Evolutionary conservation across 2,888 invertebrate species (phyloP), one percentile per base, ranked within the genome.

Genomic region (Odontocerum albicorne): DNA sequence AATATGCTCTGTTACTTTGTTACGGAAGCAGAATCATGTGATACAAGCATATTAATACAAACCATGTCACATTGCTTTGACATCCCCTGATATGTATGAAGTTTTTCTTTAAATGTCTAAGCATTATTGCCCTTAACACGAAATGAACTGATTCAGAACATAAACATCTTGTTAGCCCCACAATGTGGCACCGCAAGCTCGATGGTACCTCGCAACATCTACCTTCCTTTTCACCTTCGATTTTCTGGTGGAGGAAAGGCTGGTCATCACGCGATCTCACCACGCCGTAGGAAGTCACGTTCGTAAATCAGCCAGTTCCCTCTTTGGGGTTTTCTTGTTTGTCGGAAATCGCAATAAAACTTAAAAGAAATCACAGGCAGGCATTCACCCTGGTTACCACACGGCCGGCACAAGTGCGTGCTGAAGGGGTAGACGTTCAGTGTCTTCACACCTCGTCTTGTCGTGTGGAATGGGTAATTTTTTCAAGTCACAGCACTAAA

Each of bases 221-320:
- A n/a, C n/a, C n/a, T n/a, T n/a, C n/a, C n/a, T n/a, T n/a, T n/a
- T n/a, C n/a, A n/a, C n/a, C n/a, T n/a, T n/a, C n/a, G n/a, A n/a
- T n/a, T n/a, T n/a, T n/a, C n/a, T n/a, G n/a, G 27, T 4, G 27
- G 10, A 10, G 6, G 6, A 27, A 27, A 27, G 27, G 6, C 27
- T 7, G 46, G 35, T 27, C 38, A 42, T 16, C 50, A 50, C 50
- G 50, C 50, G 38, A 50, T 50, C 49, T 19, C 27, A 20, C 16
- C 35, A 10, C 19, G 12, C 3, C 10, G 20, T 19, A 50, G 50
- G 50, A 50, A 50, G 50, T 50, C 50, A 50, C 19, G 42, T 33
- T 15, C 32, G 20, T 50, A 50, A 50, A 50, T 50, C 50, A 50
- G 50, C 4, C 13, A 8, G 32, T 35, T 43, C 42, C 22, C 32